phyloP scores from a whole-genome alignment of 2,888 invertebrate genomes.

The Drosophila suboccidentalis region DNA sequence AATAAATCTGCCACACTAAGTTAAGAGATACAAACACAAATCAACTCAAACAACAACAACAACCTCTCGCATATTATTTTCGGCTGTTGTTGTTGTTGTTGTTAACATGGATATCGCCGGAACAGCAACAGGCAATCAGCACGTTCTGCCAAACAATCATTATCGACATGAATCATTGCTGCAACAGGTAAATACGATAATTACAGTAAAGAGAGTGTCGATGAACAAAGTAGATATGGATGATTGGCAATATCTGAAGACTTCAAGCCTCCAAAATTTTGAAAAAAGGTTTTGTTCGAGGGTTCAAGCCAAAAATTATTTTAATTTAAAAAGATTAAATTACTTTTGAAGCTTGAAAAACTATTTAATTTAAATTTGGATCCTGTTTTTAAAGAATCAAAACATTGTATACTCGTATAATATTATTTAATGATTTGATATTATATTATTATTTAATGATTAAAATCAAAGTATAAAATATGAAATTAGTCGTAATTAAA shows the following conservation, averaged over 20 bases:
- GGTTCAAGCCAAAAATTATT: too few relatives aligned
- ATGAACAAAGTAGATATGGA: conserved; percentile 30
- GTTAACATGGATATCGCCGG: conserved; percentile 84
- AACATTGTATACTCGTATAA: too few relatives aligned
- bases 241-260: neutral
- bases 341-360: too few relatives aligned
- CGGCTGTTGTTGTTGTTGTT: conserved; percentile 30
- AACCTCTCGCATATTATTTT: conserved; percentile 37
- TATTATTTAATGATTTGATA: too few relatives aligned
- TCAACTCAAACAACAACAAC: conserved; percentile 17
- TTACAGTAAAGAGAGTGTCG: conserved; percentile 41
- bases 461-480: too few relatives aligned
- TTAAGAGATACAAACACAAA: conserved; percentile 9
- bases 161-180: conserved; percentile 84
- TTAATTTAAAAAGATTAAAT: too few relatives aligned
- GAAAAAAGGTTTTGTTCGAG: too few relatives aligned
- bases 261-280: too few relatives aligned
- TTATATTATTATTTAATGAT: too few relatives aligned
- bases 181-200: conserved; percentile 82
- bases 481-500: too few relatives aligned
- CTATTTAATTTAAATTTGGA: too few relatives aligned
- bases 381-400: too few relatives aligned
- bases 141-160: conserved; percentile 85
- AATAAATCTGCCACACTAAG: conserved; percentile 45
- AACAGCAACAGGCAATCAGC: conserved; percentile 82